A percentile compares a stretch with the other conserved stretches of the same genome.
Evolutionary conservation across 2,113 vertebrate genomes (phyloP).

Genomic region (Lepus timidus): DNA sequence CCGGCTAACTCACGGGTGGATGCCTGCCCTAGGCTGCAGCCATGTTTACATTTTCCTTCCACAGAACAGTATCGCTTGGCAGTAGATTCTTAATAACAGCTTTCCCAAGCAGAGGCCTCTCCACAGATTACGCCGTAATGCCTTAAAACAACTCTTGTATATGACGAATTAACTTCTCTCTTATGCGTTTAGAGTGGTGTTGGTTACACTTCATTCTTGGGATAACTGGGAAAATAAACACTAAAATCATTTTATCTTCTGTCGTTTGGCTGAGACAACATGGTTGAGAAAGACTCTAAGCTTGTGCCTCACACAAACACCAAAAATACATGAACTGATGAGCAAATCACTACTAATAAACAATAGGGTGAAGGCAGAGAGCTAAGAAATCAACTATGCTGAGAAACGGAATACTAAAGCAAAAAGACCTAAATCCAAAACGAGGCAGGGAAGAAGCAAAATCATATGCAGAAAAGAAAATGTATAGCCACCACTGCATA

Average conservation of each 20-base stretch:
- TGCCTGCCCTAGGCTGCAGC: not conserved
- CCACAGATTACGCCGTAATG: not conserved
- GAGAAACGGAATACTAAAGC: not conserved
- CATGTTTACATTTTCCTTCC: not conserved
- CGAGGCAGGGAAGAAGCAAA: not conserved
- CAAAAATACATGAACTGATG: not conserved
- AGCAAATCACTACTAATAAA: not conserved
- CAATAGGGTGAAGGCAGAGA: not conserved
- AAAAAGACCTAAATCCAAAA: not conserved
- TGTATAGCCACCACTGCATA: not conserved
- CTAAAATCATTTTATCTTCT: not conserved
- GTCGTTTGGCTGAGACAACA: not conserved
- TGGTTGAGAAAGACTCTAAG: not conserved
- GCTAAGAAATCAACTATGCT: not conserved
- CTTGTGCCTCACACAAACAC: not conserved
- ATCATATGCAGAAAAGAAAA: not conserved
- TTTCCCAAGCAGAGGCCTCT: not conserved
- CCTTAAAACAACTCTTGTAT: not conserved
- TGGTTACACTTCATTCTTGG: not conserved
- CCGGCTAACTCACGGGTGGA: not conserved
- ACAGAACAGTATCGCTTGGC: not conserved
- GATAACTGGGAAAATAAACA: not conserved
- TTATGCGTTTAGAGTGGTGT: no score
- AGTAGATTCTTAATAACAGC: not conserved
- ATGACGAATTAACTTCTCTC: not conserved